Conservation (phyloP, 2,797 vertebrate genomes). For the Babyrousa celebensis region DNA sequence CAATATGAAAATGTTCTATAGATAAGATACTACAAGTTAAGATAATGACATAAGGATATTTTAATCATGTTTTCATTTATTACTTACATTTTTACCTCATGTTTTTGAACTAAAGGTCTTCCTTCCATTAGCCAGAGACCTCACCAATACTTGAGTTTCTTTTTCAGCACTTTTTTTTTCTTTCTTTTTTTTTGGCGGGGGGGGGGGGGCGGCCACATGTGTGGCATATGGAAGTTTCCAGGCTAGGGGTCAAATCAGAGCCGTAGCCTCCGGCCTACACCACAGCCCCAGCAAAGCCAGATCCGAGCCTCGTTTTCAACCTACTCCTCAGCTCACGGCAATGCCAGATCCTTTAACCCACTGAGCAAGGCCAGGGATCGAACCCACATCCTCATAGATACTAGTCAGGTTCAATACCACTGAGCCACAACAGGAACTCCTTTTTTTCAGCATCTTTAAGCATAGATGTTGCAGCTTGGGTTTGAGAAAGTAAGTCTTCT, state of each 20-base stretch:
- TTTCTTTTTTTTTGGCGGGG: too few species aligned
- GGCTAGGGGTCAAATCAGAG: too few species aligned
- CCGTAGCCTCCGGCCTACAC: too few species aligned
- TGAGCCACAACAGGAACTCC: not conserved
- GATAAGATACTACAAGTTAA: slow-evolving; percentile 50
- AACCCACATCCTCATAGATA: too few species aligned
- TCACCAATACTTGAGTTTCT: slow-evolving; percentile 58
- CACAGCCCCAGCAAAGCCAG: too few species aligned
- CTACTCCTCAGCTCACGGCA: too few species aligned
- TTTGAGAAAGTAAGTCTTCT: slow-evolving; percentile 72
- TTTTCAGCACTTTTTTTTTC: not conserved
- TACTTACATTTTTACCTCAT: slow-evolving; percentile 66
- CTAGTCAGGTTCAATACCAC: too few species aligned
- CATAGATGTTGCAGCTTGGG: slow-evolving; percentile 55
- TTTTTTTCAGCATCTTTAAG: slow-evolving; percentile 74
- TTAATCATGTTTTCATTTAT: slow-evolving; percentile 59
- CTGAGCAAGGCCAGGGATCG: too few species aligned
- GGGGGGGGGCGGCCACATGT: too few species aligned
- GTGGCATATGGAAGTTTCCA: too few species aligned
- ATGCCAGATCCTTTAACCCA: too few species aligned
- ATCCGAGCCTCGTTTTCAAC: too few species aligned
- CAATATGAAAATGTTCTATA: slow-evolving; percentile 26
- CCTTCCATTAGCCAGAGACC: slow-evolving; percentile 63
- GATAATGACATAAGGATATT: slow-evolving; percentile 64
- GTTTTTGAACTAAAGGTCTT: slow-evolving; percentile 71